phyloP scores from a whole-genome alignment of 2,888 invertebrate species.

The Carabus problematicus region DNA sequence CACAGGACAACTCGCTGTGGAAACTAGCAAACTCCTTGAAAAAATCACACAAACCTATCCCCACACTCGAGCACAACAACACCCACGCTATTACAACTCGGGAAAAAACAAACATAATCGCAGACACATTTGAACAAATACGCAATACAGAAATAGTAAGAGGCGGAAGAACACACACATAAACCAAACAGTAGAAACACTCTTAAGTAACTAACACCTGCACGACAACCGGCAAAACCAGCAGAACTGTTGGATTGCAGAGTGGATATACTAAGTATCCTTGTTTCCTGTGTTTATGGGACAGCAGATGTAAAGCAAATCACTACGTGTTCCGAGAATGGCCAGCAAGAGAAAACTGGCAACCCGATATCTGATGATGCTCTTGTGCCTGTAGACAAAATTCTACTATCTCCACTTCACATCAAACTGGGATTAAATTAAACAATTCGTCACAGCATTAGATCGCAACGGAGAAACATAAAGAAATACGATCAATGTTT shows the following conservation, averaged over 20 bases:
- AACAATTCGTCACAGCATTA: too few species aligned
- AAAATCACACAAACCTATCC: neutral
- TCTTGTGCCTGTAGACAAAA: constrained; percentile 42
- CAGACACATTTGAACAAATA: neutral
- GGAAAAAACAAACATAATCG: neutral
- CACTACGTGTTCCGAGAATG: constrained; percentile 42
- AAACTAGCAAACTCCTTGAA: constrained; percentile 16
- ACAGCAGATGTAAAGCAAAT: constrained; percentile 41
- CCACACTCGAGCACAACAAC: neutral
- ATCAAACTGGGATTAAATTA: constrained; percentile 49
- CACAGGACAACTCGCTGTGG: constrained; percentile 37
- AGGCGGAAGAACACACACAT: neutral
- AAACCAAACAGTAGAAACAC: too few species aligned
- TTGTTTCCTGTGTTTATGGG: constrained; percentile 45
- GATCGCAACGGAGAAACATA: too few species aligned
- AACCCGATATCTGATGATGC: constrained; percentile 36
- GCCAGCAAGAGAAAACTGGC: constrained; percentile 35
- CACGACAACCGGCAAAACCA: too few species aligned
- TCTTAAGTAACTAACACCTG: neutral
- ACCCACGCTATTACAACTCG: neutral
- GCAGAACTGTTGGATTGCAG: constrained; percentile 32
- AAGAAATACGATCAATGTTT: too few species aligned
- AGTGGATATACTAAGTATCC: constrained; percentile 33
- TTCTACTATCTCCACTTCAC: constrained; percentile 48
- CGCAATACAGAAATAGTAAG: neutral